Conservation (phyloP, 2,113 vertebrate genomes). For the Neopipo cinnamomea region DNA sequence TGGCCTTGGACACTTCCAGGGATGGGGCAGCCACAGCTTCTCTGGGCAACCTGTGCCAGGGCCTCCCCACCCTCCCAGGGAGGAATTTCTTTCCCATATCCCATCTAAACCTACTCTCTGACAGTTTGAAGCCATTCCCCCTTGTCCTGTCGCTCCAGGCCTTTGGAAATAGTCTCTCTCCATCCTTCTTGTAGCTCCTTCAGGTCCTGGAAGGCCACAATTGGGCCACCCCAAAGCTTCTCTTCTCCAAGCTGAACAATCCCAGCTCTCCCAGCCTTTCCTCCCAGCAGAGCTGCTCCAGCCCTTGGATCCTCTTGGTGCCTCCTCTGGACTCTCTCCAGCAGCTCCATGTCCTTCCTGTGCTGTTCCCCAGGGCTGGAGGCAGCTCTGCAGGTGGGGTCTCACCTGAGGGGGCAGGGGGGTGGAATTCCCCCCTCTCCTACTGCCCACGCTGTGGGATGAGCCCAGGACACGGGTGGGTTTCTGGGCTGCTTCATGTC, state of each 20-base stretch:
- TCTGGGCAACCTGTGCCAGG: neutral
- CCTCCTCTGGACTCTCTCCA: neutral
- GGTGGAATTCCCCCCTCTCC: neutral
- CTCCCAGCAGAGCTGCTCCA: neutral
- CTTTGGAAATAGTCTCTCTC: neutral
- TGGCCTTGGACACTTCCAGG: neutral
- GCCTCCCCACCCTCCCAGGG: no score
- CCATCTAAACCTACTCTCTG: neutral
- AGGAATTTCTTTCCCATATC: neutral
- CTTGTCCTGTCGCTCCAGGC: neutral
- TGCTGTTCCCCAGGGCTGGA: neutral
- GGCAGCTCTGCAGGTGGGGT: neutral
- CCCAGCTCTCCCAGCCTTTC: neutral
- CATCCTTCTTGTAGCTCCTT: neutral
- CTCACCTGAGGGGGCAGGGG: neutral
- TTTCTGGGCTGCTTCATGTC: neutral
- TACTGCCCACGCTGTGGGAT: no score
- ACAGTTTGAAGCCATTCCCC: neutral
- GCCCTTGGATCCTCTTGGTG: neutral
- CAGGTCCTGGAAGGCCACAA: neutral
- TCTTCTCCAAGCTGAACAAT: neutral
- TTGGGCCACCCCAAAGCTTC: neutral
- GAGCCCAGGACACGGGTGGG: accelerated
- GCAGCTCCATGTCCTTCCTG: neutral
- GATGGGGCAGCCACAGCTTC: neutral